Evolutionary conservation across 2,113 vertebrate species (phyloP), one percentile per base, ranked within the genome.

Genomic region (Trichomycterus rosablanca): DNA sequence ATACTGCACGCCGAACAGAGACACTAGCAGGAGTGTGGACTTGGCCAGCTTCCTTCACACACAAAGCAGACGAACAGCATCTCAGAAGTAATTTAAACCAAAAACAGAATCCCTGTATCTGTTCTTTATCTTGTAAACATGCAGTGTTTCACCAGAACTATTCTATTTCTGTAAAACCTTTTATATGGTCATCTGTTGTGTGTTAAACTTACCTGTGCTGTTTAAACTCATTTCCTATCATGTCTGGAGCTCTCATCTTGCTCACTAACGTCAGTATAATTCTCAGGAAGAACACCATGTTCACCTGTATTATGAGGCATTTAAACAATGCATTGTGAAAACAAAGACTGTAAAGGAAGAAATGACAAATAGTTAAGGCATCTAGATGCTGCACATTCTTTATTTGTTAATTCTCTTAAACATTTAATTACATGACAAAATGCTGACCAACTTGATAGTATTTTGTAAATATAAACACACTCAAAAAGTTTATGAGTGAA

Each of bases 1-100:
- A 67, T 94, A 98, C 71, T 97, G 92, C 40, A 93, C 68, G 4
- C 95, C 95, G 1, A 98, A 97, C 53, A 98, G 90, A 10, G 91
- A 90, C 68, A 97, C 93, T 58, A 97, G 88, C 40, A 97, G 86
- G 9, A 97, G 90, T 0, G 91, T 98, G 57, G 95, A 97, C 69
- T 92, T 95, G 55, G 91, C 90, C 72, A 98, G 87, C 58, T 88
- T 90, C 86, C 95, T 98, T 52, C 30, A 16, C 18, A 34, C 34
- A 55, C 15, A 53, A 11, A 40, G 40, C 15, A 55, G 40, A 67
- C 12, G 4, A 23, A 54, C 9, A 65, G 22, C 51, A 37, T 34
- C 32, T 18, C 18, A 44, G 34, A 54, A 51, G 12, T 40, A 18
- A 32, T 42, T 56, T 48, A 45, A 12, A 35, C 15, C 12, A 11